Evolutionary conservation across 2,888 invertebrate genomes (phyloP).

Genomic region (Dascillus cervinus): DNA sequence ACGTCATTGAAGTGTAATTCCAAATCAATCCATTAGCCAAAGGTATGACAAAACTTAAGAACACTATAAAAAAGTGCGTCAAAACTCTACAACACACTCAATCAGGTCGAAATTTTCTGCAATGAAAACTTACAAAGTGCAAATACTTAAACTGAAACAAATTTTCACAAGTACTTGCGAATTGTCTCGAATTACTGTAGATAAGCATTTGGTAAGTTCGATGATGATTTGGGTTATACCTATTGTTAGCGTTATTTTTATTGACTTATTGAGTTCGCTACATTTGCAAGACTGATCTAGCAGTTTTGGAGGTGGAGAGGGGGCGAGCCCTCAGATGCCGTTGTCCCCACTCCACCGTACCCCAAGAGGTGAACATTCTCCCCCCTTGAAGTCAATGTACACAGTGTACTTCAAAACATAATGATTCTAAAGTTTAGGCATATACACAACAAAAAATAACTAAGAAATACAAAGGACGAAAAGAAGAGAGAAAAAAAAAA

Average conservation of each 20-base stretch:
- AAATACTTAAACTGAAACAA: constrained; percentile 6
- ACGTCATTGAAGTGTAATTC: constrained; percentile 10
- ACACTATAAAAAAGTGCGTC: constrained; percentile 16
- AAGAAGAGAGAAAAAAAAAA: too few species aligned
- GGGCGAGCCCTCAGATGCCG: too few species aligned
- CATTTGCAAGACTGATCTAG: too few species aligned
- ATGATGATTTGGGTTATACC: constrained; percentile 19
- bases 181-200: constrained; percentile 14
- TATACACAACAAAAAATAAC: too few species aligned
- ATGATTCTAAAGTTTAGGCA: too few species aligned
- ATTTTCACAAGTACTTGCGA: constrained; percentile 6
- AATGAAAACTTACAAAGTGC: constrained; percentile 8
- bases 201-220: constrained; percentile 18
- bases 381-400: too few species aligned
- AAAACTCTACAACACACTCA: constrained; percentile 12
- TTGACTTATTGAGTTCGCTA: too few species aligned
- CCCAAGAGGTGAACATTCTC: too few species aligned
- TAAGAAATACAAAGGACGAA: too few species aligned
- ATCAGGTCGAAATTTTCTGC: neutral
- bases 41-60: constrained; percentile 16
- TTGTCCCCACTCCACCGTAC: too few species aligned
- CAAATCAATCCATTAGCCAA: constrained; percentile 14
- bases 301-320: too few species aligned
- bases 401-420: too few species aligned
- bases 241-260: constrained; percentile 19